Percentiles rank a stretch among this genome's conserved stretches.
Evolutionary conservation across 2,888 invertebrate genomes (phyloP).

Genomic region (Bruchidius siliquastri): DNA sequence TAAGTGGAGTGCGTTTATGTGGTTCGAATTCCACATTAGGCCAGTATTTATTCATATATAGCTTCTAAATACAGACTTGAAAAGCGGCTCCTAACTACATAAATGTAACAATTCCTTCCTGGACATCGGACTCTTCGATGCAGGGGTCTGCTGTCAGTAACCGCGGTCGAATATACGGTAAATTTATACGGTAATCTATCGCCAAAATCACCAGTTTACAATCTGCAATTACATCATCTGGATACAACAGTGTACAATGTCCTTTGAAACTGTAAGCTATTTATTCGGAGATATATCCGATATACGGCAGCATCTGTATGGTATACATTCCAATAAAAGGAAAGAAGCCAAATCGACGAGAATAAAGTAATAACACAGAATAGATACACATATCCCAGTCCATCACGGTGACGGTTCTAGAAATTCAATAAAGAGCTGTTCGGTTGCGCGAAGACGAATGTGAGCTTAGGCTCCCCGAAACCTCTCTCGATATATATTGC

Average conservation of each 20-base stretch:
- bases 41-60: too few relatives aligned
- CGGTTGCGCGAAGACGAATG: conserved; percentile 38
- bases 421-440: conserved; percentile 41
- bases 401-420: conserved; percentile 40
- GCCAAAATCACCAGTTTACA: too few relatives aligned
- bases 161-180: too few relatives aligned
- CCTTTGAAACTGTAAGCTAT: background rate
- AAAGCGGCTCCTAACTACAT: too few relatives aligned
- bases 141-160: too few relatives aligned
- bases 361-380: conserved; percentile 44
- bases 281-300: background rate
- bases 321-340: conserved; percentile 21
- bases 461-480: conserved; percentile 27
- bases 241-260: background rate
- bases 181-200: too few relatives aligned
- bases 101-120: too few relatives aligned
- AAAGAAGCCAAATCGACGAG: conserved; percentile 37
- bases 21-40: too few relatives aligned
- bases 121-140: too few relatives aligned
- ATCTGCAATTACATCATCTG: too few relatives aligned
- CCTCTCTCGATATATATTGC: conserved; percentile 12
- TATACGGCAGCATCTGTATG: conserved; percentile 2
- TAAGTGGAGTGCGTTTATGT: too few relatives aligned
- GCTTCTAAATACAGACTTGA: too few relatives aligned
- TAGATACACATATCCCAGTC: conserved; percentile 43